Percentiles rank a stretch among this genome's conserved stretches.
These are phyloP conservation scores for Poecilia velifera DNA, from an alignment of 2,797 vertebrate genomes.

Conservation along the genomic window DNA sequence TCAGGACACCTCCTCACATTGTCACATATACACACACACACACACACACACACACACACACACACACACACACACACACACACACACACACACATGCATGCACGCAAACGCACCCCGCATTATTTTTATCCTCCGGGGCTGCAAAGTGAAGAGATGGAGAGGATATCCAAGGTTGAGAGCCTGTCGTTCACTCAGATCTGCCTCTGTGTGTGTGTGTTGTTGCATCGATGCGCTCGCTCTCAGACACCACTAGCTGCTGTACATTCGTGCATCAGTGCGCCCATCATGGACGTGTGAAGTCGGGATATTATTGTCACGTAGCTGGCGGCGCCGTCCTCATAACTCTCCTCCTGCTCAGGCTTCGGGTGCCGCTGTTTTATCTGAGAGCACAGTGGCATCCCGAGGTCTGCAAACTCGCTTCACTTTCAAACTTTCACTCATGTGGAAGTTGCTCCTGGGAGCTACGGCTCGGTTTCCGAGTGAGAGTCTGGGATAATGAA, in stretches of 20 bases:
- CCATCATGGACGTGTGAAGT: constrained; percentile 49
- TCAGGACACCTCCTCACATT: constrained; percentile 24
- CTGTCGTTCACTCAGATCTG: constrained; percentile 24
- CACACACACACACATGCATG: not conserved
- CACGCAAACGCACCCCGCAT: not conserved
- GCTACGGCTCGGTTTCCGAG: not conserved
- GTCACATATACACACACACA: no score
- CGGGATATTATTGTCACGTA: constrained; percentile 53
- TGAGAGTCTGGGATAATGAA: constrained; percentile 12
- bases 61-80: not conserved
- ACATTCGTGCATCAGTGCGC: constrained; percentile 50
- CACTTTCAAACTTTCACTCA: constrained; percentile 37
- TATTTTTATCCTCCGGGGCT: constrained; percentile 45
- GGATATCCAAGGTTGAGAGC: constrained; percentile 57
- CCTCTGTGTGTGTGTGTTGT: constrained; percentile 1
- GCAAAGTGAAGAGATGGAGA: constrained; percentile 35
- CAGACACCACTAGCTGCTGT: constrained; percentile 15
- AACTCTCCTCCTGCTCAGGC: constrained; percentile 44
- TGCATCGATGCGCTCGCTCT: constrained; percentile 19
- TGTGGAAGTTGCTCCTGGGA: constrained; percentile 34
- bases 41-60: not conserved
- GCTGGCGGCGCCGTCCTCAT: constrained; percentile 52
- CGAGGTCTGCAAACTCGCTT: constrained; percentile 44
- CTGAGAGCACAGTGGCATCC: constrained; percentile 17
- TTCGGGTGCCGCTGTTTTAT: constrained; percentile 43